Conservation (phyloP, 1,140 invertebrate species). For the Zaprionus kolodkinae region DNA sequence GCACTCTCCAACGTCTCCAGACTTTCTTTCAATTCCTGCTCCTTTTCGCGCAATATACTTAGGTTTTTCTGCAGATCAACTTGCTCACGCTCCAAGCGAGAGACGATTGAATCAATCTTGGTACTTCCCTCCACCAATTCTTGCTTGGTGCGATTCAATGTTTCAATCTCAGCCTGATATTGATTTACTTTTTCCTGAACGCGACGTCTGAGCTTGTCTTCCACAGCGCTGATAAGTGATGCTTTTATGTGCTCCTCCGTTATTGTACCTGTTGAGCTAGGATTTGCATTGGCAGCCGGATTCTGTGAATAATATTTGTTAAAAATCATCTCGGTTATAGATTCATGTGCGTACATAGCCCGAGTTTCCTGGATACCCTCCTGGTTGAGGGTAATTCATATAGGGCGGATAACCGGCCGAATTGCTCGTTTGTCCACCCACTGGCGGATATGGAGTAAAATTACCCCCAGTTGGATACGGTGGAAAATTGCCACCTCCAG, state of each 20-base stretch:
- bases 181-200: conserved; percentile 95
- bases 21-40: conserved; percentile 93
- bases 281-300: conserved; percentile 39
- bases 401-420: conserved; percentile 84
- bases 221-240: conserved; percentile 96
- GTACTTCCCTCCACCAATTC: conserved; percentile 94
- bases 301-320: conserved; percentile 45
- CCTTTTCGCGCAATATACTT: conserved; percentile 92
- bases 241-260: conserved; percentile 97
- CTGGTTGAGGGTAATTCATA: conserved; percentile 84
- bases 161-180: conserved; percentile 95
- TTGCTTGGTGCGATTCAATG: conserved; percentile 93
- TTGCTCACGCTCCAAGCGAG: conserved; percentile 93
- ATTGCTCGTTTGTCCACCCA: conserved; percentile 30
- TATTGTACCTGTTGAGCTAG: conserved; percentile 89
- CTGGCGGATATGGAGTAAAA: conserved; percentile 71
- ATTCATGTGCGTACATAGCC: conserved; percentile 66
- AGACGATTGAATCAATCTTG: conserved; percentile 93
- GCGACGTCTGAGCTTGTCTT: conserved; percentile 94
- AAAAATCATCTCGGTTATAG: background rate
- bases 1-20: conserved; percentile 91
- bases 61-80: conserved; percentile 95
- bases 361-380: conserved; percentile 79
- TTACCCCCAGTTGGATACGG: conserved; percentile 69
- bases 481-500: conserved; percentile 65